These are phyloP conservation scores for Alauda arvensis DNA, from an alignment of 2,797 vertebrate species.

Conservation along the genomic window DNA sequence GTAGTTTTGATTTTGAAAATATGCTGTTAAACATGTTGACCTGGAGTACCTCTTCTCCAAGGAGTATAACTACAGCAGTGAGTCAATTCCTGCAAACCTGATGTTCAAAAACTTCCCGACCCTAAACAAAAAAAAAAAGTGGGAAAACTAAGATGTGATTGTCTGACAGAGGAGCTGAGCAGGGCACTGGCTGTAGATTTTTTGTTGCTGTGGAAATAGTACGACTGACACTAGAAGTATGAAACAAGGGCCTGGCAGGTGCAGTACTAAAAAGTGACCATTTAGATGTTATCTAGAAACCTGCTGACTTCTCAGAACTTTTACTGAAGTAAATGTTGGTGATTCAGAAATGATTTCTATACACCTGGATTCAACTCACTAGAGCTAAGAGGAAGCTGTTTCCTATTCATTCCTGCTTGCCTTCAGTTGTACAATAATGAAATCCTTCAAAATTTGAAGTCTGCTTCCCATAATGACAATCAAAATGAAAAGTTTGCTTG, in stretches of 20 bases:
- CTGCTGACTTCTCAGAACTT: neutral
- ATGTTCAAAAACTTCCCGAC: neutral
- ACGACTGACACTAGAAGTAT: neutral
- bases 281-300: neutral
- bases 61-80: neutral
- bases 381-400: neutral
- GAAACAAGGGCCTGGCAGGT: neutral
- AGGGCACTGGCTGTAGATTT: neutral
- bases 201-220: neutral
- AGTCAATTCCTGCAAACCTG: constrained; percentile 15
- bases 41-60: neutral
- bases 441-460: neutral
- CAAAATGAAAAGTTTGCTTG: neutral
- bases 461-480: neutral
- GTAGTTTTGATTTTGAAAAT: constrained; percentile 30
- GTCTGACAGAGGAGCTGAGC: neutral
- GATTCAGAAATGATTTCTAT: neutral
- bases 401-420: neutral
- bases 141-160: neutral
- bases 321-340: neutral
- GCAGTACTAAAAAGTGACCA: neutral
- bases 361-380: neutral
- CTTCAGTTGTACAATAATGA: neutral
- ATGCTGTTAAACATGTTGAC: neutral
- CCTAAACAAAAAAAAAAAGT: neutral